A percentile compares a stretch with the other conserved stretches of the same genome.
phyloP scores from a whole-genome alignment of 2,888 invertebrate genomes.

The Trachelus stipa region DNA sequence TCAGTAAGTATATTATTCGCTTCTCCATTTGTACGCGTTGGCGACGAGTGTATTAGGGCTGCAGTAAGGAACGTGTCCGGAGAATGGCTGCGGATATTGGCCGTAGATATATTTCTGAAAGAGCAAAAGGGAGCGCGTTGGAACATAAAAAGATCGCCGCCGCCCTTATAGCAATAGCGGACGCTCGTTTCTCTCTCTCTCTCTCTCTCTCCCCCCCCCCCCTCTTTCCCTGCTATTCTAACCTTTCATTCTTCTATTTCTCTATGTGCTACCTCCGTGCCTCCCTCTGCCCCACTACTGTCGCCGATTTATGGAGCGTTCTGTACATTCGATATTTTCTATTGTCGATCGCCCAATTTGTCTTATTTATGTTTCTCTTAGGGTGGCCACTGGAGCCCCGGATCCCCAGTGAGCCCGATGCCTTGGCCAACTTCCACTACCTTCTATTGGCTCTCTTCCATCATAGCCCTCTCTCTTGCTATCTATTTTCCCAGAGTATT shows the following conservation, averaged over 20 bases:
- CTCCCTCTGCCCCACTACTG: conserved; percentile 21
- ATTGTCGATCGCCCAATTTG: conserved; percentile 66
- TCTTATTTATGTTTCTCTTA: conserved; percentile 67
- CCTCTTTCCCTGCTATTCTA: conserved; percentile 15
- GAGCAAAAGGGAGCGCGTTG: conserved; percentile 60
- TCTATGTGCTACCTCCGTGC: conserved; percentile 19
- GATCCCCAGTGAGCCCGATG: conserved; percentile 21
- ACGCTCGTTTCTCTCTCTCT: conserved; percentile 30
- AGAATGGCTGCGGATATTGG: conserved; percentile 59
- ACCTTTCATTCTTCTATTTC: conserved; percentile 22
- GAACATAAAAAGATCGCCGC: conserved; percentile 63
- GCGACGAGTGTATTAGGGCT: conserved; percentile 43
- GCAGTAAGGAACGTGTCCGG: conserved; percentile 48
- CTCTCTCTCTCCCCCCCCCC: conserved; percentile 27
- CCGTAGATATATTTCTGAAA: conserved; percentile 48
- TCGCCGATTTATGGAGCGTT: conserved; percentile 63
- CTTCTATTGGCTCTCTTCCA: conserved; percentile 35
- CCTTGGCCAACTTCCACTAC: conserved; percentile 51
- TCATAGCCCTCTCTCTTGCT: conserved; percentile 38
- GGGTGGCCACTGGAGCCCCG: conserved; percentile 32
- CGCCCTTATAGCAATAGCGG: conserved; percentile 48
- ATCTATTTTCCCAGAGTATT: conserved; percentile 8
- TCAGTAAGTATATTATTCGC: no score
- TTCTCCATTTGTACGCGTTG: no score
- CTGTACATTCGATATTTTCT: conserved; percentile 66